These are phyloP conservation scores for Myxocyprinus asiaticus DNA, from an alignment of 2,113 vertebrate species.

Conservation along the genomic window DNA sequence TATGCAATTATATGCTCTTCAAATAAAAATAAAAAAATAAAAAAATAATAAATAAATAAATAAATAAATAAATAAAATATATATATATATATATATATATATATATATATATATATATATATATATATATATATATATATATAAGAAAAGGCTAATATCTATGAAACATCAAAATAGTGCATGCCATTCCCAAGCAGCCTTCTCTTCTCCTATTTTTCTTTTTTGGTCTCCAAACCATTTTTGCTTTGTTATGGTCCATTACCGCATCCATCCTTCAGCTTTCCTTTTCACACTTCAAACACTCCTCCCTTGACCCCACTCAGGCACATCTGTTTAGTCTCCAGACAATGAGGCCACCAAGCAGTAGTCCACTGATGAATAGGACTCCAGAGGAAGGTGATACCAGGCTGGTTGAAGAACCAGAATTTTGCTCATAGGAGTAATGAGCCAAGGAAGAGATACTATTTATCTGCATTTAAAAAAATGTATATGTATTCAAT, in stretches of 20 bases:
- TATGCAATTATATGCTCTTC: too few relatives aligned
- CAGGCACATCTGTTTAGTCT: constrained; percentile 25
- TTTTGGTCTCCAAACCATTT: neutral
- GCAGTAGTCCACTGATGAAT: constrained; percentile 24
- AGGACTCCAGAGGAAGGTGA: neutral
- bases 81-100: too few relatives aligned
- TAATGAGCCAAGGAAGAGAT: constrained; percentile 42
- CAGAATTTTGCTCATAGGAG: constrained; percentile 19
- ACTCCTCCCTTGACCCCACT: neutral
- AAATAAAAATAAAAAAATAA: too few relatives aligned
- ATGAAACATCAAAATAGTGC: neutral
- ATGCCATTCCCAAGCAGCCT: too few relatives aligned
- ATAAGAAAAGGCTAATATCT: too few relatives aligned
- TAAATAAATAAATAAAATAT: too few relatives aligned
- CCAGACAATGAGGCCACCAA: constrained; percentile 40
- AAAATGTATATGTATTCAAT: neutral
- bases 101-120: too few relatives aligned
- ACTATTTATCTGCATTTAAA: constrained; percentile 43
- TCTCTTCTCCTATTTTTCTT: neutral
- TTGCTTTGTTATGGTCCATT: neutral
- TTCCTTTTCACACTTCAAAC: neutral
- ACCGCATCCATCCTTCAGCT: neutral
- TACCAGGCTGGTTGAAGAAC: neutral
- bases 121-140: too few relatives aligned
- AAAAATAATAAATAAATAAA: too few relatives aligned